Evolutionary conservation across 2,113 vertebrate species (phyloP).

Genomic region (Meles meles): DNA sequence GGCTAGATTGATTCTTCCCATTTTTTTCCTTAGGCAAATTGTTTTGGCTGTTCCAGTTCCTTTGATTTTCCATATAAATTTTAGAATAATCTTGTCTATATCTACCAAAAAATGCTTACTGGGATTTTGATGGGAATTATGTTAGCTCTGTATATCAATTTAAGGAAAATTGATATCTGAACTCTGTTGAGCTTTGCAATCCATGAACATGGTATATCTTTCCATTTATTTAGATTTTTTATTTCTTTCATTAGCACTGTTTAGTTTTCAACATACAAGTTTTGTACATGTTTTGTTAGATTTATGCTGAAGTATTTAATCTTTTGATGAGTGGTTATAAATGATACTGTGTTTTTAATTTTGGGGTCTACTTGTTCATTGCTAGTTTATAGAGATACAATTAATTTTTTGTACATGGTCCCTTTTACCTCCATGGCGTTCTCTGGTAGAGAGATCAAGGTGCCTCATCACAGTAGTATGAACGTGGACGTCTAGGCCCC

Average conservation of each 20-base stretch:
- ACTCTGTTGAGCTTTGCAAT: neutral
- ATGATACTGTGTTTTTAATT: neutral
- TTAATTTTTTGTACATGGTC: neutral
- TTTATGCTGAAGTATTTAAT: neutral
- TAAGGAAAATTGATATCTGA: neutral
- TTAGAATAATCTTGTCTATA: neutral
- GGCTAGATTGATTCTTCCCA: neutral
- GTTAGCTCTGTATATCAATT: neutral
- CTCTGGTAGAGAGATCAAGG: neutral
- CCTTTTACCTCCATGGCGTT: neutral
- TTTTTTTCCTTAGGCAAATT: neutral
- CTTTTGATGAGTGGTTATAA: neutral
- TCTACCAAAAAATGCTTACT: neutral
- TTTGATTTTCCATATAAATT: neutral
- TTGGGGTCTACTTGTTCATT: neutral
- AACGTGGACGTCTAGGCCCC: neutral
- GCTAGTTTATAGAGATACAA: neutral
- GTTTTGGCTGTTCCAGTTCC: neutral
- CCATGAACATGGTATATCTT: neutral
- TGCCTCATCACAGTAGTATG: neutral
- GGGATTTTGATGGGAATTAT: neutral
- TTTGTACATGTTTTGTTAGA: neutral
- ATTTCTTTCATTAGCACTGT: neutral
- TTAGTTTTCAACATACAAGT: neutral
- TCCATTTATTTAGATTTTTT: neutral